Conservation (phyloP, 2,888 invertebrate species). For the Cephus runcator region DNA sequence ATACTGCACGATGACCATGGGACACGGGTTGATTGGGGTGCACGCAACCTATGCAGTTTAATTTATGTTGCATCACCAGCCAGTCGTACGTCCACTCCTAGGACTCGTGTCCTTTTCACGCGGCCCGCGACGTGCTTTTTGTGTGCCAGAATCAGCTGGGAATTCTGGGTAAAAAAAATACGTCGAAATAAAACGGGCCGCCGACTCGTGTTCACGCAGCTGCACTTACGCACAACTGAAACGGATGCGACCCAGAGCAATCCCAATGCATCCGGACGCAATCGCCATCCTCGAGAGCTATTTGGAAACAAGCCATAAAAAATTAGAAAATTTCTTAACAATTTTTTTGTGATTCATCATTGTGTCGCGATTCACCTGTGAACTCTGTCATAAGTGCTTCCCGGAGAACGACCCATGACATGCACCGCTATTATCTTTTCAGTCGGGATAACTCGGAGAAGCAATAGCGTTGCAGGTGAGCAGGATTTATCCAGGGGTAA, state of each 20-base stretch:
- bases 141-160: background rate
- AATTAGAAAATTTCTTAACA: background rate
- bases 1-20: conserved; percentile 55
- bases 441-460: no score
- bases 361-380: background rate
- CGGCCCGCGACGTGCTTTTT: background rate
- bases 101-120: conserved; percentile 11
- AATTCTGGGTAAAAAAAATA: background rate
- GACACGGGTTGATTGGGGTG: conserved; percentile 57
- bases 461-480: background rate
- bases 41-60: conserved; percentile 55
- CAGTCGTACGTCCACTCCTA: conserved; percentile 49
- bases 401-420: background rate
- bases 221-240: background rate
- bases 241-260: background rate
- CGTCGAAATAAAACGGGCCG: background rate
- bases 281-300: background rate
- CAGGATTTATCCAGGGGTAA: background rate
- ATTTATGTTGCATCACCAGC: conserved; percentile 58
- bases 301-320: background rate
- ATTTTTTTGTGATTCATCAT: background rate
- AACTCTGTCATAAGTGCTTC: background rate
- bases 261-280: background rate
- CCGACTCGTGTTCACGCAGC: background rate
- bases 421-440: background rate